A percentile compares a stretch with the other conserved stretches of the same genome.
Conservation (phyloP, 2,113 vertebrate species). For the Lanius ludovicianus region DNA sequence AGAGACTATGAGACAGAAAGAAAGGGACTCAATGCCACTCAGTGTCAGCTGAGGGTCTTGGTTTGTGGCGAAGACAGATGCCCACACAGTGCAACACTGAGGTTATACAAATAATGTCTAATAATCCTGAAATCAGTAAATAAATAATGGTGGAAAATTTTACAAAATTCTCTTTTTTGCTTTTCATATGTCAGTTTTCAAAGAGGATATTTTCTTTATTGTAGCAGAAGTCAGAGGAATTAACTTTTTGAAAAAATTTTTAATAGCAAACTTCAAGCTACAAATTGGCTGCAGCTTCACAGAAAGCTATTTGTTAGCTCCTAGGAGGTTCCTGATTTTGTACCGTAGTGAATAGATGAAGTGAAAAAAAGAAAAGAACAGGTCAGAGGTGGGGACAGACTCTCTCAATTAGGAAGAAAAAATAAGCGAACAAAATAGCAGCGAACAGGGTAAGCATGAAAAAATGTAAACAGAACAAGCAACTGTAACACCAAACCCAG, state of each 20-base stretch:
- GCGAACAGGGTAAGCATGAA: background rate
- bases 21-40: background rate
- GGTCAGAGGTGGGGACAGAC: background rate
- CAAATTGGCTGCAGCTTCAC: background rate
- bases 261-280: background rate
- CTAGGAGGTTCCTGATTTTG: background rate
- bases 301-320: conserved; percentile 1
- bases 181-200: background rate
- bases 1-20: background rate
- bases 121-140: background rate
- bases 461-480: background rate
- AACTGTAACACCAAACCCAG: background rate
- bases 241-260: rapidly evolving
- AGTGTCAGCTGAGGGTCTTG: background rate
- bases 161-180: background rate
- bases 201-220: background rate
- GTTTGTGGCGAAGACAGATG: background rate
- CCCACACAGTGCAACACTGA: background rate
- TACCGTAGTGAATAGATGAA: background rate
- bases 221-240: background rate
- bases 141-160: background rate
- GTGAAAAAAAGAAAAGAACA: background rate
- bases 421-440: conserved; percentile 38
- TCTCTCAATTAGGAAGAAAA: conserved; percentile 12
- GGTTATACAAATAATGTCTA: background rate